A percentile compares a stretch with the other conserved stretches of the same genome.
Evolutionary conservation across 92 coral and sea anemone genomes (phyloP).

Genomic region (Zoanthus sansibaricus): DNA sequence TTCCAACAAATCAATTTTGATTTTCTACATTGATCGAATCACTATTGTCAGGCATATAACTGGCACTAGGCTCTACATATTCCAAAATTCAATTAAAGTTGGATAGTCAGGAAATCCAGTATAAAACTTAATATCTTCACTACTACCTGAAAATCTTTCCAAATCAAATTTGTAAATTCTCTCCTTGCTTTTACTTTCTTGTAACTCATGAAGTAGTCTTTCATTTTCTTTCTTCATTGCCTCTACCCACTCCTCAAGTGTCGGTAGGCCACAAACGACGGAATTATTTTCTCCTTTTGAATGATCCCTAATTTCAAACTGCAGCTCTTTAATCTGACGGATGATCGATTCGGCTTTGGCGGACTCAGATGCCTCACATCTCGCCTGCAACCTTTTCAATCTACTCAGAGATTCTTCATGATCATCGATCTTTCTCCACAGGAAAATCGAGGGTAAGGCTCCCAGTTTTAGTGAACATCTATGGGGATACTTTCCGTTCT

Average conservation of each 20-base stretch:
- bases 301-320: conserved; percentile 8
- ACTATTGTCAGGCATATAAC: conserved; percentile 35
- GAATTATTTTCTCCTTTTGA: conserved; percentile 28
- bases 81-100: conserved; percentile 66
- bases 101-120: background rate
- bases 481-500: background rate
- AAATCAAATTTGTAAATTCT: conserved; percentile 54
- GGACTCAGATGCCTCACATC: conserved; percentile 12
- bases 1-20: background rate
- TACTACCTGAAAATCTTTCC: conserved; percentile 56
- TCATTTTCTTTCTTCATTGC: conserved; percentile 39
- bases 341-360: background rate
- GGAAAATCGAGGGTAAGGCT: conserved; percentile 63
- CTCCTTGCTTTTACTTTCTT: conserved; percentile 43
- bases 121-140: conserved; percentile 65
- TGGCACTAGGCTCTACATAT: conserved; percentile 58
- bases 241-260: conserved; percentile 54
- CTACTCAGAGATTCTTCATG: conserved; percentile 34
- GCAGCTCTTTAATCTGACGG: conserved; percentile 12
- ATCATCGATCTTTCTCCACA: conserved; percentile 19
- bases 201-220: conserved; percentile 36
- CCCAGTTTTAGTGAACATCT: conserved; percentile 58
- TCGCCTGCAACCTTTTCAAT: conserved; percentile 55
- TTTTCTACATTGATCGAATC: background rate
- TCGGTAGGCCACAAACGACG: conserved; percentile 40